phyloP scores from a whole-genome alignment of 2,113 vertebrate species.

The Cyphomyrus discorhynchus region DNA sequence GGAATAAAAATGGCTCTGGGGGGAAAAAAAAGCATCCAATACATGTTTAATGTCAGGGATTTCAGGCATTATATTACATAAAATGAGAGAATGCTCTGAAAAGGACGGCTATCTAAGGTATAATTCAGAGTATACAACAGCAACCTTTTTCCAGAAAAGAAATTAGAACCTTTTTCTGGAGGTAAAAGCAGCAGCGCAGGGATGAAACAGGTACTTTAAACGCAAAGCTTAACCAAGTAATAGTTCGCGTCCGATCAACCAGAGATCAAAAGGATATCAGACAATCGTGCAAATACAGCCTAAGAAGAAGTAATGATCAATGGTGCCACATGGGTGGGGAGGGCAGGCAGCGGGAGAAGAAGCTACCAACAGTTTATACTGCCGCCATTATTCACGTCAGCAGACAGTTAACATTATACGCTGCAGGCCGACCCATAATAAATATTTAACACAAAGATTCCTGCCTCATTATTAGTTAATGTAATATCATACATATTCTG shows the following conservation, averaged over 20 bases:
- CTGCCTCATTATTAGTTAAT: conserved; percentile 39
- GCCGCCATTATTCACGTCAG: background rate
- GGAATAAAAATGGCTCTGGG: background rate
- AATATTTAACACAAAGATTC: conserved; percentile 35
- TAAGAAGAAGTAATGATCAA: background rate
- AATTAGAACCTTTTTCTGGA: background rate
- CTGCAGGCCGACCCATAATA: conserved; percentile 29
- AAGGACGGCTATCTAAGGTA: background rate
- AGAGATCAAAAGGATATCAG: background rate
- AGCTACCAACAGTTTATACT: background rate
- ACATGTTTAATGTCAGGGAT: background rate
- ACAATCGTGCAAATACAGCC: background rate
- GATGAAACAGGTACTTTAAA: background rate
- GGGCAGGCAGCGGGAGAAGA: background rate
- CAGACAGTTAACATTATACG: conserved; percentile 26
- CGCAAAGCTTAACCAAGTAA: background rate
- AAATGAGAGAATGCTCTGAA: background rate
- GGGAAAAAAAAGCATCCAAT: background rate
- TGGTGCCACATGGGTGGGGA: background rate
- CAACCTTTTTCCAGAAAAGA: background rate
- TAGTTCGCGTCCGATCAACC: background rate
- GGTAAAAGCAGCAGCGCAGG: background rate
- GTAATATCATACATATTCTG: conserved; percentile 31
- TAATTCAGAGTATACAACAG: background rate
- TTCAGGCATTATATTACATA: background rate